These are phyloP conservation scores for Drosophila anomelani DNA, from an alignment of 2,888 invertebrate species.

Conservation along the genomic window DNA sequence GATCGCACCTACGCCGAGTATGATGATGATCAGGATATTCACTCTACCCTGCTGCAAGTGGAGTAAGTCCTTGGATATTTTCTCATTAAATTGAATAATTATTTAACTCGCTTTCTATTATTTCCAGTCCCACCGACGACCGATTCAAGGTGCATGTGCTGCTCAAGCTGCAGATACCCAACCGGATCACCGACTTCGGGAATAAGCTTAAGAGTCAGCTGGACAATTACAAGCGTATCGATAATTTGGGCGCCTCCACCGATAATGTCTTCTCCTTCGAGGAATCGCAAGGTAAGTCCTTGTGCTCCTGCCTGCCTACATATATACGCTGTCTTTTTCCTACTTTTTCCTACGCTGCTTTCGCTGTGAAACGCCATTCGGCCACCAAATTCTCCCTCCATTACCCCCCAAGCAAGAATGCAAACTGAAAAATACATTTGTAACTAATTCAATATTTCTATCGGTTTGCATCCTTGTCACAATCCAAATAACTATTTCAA, in stretches of 20 bases:
- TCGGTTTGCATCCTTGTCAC: not conserved
- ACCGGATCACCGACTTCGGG: slow-evolving; percentile 58
- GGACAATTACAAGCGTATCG: slow-evolving; percentile 55
- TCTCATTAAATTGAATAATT: rapidly evolving
- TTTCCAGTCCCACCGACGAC: slow-evolving; percentile 73
- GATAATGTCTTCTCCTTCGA: slow-evolving; percentile 74
- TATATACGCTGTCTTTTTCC: not conserved
- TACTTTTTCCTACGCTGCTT: slow-evolving; percentile 13
- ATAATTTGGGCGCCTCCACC: slow-evolving; percentile 64
- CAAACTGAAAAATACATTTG: not conserved
- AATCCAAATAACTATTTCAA: not conserved
- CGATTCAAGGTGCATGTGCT: slow-evolving; percentile 70
- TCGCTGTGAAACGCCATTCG: slow-evolving; percentile 12
- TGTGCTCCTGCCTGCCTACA: not conserved
- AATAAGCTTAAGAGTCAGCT: slow-evolving; percentile 62
- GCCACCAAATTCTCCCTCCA: not conserved
- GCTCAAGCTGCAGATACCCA: slow-evolving; percentile 75
- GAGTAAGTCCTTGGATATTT: slow-evolving; percentile 64
- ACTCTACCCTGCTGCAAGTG: slow-evolving; percentile 65
- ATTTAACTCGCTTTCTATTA: not conserved
- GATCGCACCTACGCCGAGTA: slow-evolving; percentile 48
- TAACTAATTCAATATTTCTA: not conserved
- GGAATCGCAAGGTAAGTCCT: slow-evolving; percentile 75
- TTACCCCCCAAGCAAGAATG: not conserved
- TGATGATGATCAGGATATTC: slow-evolving; percentile 63